Evolutionary conservation across 2,797 vertebrate genomes (phyloP).

Genomic region (Tarsius wallacei): DNA sequence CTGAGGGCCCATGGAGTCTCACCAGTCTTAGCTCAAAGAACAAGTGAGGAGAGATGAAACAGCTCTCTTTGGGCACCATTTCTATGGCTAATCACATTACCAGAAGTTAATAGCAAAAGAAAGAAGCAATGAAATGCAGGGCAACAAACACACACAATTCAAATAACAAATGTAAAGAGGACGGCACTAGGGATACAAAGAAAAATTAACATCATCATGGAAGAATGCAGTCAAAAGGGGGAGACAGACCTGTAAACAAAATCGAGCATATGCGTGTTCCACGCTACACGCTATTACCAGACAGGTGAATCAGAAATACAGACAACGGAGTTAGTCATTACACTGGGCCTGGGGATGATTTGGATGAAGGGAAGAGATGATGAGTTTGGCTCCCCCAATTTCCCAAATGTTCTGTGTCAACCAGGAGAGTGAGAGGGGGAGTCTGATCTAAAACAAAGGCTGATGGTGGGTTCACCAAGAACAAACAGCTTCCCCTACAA

Average conservation of each 20-base stretch:
- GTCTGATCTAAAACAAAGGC: not conserved
- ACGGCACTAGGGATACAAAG: not conserved
- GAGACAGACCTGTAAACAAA: not conserved
- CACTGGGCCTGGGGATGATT: not conserved
- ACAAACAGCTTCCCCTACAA: not conserved
- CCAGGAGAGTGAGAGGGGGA: not conserved
- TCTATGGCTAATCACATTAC: not conserved
- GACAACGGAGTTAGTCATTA: fast-evolving
- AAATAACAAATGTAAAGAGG: not conserved
- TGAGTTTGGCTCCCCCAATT: not conserved
- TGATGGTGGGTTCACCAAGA: not conserved
- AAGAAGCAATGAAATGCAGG: not conserved
- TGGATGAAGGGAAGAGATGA: not conserved
- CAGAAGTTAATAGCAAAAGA: not conserved
- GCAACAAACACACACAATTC: not conserved
- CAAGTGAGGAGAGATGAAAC: not conserved
- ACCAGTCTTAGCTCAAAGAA: not conserved
- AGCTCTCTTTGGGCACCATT: not conserved
- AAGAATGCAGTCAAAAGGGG: not conserved
- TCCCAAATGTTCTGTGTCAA: not conserved
- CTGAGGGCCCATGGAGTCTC: not conserved
- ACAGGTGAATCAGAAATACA: not conserved
- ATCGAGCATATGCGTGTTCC: not conserved
- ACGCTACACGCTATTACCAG: not conserved
- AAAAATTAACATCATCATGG: not conserved